Evolutionary conservation across 2,888 invertebrate species (phyloP), one percentile per base, ranked within the genome.

Genomic region (Amphipyra tragopoginis): DNA sequence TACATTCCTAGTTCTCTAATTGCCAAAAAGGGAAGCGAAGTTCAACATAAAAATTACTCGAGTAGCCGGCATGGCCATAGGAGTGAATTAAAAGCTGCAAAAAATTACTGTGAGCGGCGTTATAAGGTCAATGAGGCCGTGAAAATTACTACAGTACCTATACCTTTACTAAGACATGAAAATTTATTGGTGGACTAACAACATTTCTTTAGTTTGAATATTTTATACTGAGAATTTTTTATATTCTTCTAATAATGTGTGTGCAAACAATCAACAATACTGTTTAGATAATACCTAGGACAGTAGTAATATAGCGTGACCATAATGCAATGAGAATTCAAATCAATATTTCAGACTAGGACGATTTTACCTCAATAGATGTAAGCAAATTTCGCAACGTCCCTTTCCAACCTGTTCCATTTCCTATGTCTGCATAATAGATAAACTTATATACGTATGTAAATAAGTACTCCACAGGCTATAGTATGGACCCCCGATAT

Each of bases 381-480:
- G 87, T 87, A 87, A 87, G 88, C 90, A 90, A 91, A 91, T 90
- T 89, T 89, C 85, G 83, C 85, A 88, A 77, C 79, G 79, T 79
- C 86, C 89, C 90, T 89, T 87, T 82, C 87, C 86, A 87, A 90
- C 88, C 88, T 90, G 91, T 87, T 90, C 91, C 87, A 89, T 92
- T 92, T 91, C 92, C 92, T 91, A 93, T 91, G 88, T 90, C 91
- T 93, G 92, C 93, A 93, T 93, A 93, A 93, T 93, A 93, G 92
- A 94, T 93, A 93, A 92, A 90, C 90, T 86, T 92, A 91, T 91
- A 89, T 92, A 93, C 86, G 86, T 92, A 94, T 93, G 93, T 93
- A 94, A 94, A 93, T 93, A 93, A 91, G 91, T 89, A 90, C 88
- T 89, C 87, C 85, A 83, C 84, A 84, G 86, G 80, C 87, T 88